phyloP scores from a whole-genome alignment of 2,888 invertebrate species.

The Gonocerus acuteangulatus region DNA sequence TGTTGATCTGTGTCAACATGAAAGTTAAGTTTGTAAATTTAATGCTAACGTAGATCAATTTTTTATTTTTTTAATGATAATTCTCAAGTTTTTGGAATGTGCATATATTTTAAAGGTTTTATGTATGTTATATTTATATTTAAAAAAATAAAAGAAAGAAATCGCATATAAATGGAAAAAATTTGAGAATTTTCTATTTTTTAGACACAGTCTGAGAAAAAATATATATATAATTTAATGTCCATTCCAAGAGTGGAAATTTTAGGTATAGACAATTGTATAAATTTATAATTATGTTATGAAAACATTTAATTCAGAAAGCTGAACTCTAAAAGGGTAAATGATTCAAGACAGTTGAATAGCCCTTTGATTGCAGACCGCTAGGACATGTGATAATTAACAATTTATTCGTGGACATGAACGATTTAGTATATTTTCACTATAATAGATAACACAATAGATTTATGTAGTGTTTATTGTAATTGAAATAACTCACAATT shows the following conservation, averaged over 20 bases:
- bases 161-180: not conserved
- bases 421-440: slow-evolving; percentile 24
- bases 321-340: slow-evolving; percentile 29
- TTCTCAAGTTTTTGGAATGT: slow-evolving; percentile 33
- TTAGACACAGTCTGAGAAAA: slow-evolving; percentile 27
- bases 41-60: slow-evolving; percentile 32
- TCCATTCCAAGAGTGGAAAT: slow-evolving; percentile 34
- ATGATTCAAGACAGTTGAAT: slow-evolving; percentile 9
- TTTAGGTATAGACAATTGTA: slow-evolving; percentile 23
- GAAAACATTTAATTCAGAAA: slow-evolving; percentile 8
- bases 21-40: slow-evolving; percentile 34
- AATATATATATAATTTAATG: slow-evolving; percentile 29
- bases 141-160: slow-evolving; percentile 25
- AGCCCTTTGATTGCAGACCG: slow-evolving; percentile 8
- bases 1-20: slow-evolving; percentile 28
- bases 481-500: slow-evolving; percentile 18
- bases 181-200: slow-evolving; percentile 35
- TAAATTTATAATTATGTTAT: slow-evolving; percentile 19
- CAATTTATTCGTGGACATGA: slow-evolving; percentile 17
- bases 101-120: slow-evolving; percentile 30
- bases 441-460: slow-evolving; percentile 24
- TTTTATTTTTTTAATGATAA: slow-evolving; percentile 33
- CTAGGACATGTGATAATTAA: slow-evolving; percentile 17
- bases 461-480: slow-evolving; percentile 12
- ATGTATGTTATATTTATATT: slow-evolving; percentile 28